Evolutionary conservation across 1,140 invertebrate genomes (phyloP).

Genomic region (Leucophenga varia): DNA sequence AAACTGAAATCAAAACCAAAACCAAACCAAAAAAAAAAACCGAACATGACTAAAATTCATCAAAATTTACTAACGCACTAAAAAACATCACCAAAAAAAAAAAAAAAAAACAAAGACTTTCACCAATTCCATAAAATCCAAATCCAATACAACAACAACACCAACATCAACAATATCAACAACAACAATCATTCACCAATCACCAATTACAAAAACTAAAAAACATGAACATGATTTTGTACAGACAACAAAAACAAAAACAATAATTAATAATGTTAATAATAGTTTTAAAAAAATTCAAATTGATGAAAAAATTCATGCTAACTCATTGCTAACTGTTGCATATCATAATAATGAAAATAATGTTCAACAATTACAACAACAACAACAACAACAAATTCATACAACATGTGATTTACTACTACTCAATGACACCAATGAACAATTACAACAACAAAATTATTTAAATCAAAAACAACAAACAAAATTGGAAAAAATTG

Average conservation of each 20-base stretch:
- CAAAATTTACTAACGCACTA: conserved; percentile 1
- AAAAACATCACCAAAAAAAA: conserved; percentile 8
- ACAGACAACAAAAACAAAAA: no score
- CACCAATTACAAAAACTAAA: conserved; percentile 41
- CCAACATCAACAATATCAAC: conserved; percentile 13
- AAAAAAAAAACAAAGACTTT: conserved; percentile 1
- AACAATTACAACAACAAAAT: conserved; percentile 34
- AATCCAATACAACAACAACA: conserved; percentile 56
- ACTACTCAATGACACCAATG: conserved; percentile 44
- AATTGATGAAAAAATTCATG: conserved; percentile 27
- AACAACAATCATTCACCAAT: conserved; percentile 23
- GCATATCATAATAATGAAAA: conserved; percentile 47
- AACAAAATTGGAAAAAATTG: conserved; percentile 54
- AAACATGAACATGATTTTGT: no score
- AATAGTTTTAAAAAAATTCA: conserved; percentile 10
- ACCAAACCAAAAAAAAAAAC: background rate
- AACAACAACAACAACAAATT: conserved; percentile 28
- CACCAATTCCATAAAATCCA: conserved; percentile 36
- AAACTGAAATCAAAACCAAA: background rate
- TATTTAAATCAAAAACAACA: conserved; percentile 53
- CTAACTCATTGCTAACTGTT: conserved; percentile 53
- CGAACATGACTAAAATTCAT: conserved; percentile 4
- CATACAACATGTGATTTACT: no score
- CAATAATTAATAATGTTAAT: background rate
- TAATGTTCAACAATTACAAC: conserved; percentile 24